Evolutionary conservation across 2,797 vertebrate genomes (phyloP), one percentile per base, ranked within the genome.

Genomic region (Spheniscus humboldti): DNA sequence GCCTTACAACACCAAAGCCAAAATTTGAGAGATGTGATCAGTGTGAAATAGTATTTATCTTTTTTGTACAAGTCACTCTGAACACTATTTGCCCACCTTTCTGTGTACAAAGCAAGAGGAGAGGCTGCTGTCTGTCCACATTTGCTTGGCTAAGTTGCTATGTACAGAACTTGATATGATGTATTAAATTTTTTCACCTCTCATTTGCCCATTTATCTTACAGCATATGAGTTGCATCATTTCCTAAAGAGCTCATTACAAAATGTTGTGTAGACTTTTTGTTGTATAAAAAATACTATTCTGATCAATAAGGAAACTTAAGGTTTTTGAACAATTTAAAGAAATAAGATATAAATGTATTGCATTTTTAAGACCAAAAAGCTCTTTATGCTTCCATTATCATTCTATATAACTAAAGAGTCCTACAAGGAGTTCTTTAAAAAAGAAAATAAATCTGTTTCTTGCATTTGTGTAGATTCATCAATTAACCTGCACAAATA

Each of bases 401-500:
- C 69, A 55, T 83, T 95, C 64, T 92, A 10, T 81, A 71, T 87
- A 85, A 78, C 18, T 71, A 53, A 94, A 94, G 84, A 86, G 47
- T 76, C 81, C 12, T 12, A 64, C 35, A 92, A 90, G 31, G 76
- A 76, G 22, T 37, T 71, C 13, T 92, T 96, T 95, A 7, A 11
- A 9, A 57, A 73, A 82, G 53, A 2, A 30, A n/a, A 74, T 47
- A 19, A 95, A 41, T 31, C 69, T 50, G 8, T 71, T 94, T 85
- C 71, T 75, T 92, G 33, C 71, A 91, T 88, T 94, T 95, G 6
- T 75, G 83, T 53, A 75, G 77, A 75, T 92, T 85, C 80, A 64
- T 92, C 92, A 94, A 47, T 94, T 97, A 96, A 96, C 67, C 92
- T 94, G 53, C 35, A 92, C 33, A 92, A 95, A 94, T 93, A 90